Evolutionary conservation across 1,140 invertebrate species (phyloP), one percentile per base, ranked within the genome.

Genomic region (Tetranychus urticae): DNA sequence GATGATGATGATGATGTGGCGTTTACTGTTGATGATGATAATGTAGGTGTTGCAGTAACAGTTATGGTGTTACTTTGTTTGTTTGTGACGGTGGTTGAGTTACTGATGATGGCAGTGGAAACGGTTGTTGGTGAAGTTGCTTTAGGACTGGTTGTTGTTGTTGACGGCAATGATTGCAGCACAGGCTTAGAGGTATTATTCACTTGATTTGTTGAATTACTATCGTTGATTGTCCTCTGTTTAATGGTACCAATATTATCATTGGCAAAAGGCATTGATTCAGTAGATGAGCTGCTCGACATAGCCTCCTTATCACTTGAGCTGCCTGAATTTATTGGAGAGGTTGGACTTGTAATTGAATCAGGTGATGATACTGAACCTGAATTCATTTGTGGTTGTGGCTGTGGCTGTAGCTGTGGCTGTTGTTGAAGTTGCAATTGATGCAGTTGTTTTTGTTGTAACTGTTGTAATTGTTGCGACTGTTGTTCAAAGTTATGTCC

Each of bases 211-310:
- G 54, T 10, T 23, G 14, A 23, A 31, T 55, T 31, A 55, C 83
- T 74, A 23, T 23, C 23, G 23, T 23, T 23, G 23, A 23, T 23
- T 23, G 23, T 23, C 23, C 23, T 23, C 65, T 86, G 85, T 68
- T 93, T 92, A 69, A 97, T 97, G 35, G 93, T 97, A 12, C 92
- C 93, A 45, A 90, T 89, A 75, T 97, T 96, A 70, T 97, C 93
- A 73, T 97, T 97, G 62, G 93, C 92, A 75, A 97, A 97, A 47
- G 92, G 92, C 70, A 97, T 80, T 66, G 88, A 91, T 73, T 96
- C 58, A 45, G 61, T 54, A 35, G 58, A 60, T 33, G 56, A 60
- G 56, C 56, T 62, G 50, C 59, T 62, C 10, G 37, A 52, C 14
- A 60, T 56, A 33, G 48, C 60, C 60, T 48, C 46, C 54, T 46